Conservation (phyloP, 2,797 vertebrate species). For the Gobionotothen gibberifrons region DNA sequence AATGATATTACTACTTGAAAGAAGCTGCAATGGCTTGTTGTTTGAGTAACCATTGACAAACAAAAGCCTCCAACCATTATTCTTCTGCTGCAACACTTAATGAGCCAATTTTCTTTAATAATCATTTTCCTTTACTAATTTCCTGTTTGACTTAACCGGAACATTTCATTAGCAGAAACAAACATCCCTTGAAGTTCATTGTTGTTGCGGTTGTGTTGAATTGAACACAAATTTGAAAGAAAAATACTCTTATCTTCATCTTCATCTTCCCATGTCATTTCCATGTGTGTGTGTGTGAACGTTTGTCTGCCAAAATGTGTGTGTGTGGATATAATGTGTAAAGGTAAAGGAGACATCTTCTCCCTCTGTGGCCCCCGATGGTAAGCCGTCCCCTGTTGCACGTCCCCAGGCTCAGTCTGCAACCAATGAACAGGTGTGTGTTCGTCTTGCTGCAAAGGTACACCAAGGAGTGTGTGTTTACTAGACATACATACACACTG, state of each 20-base stretch:
- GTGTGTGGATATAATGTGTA: slow-evolving; percentile 51
- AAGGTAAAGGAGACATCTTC: slow-evolving; percentile 74
- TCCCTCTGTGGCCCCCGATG: slow-evolving; percentile 56
- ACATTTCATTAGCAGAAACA: slow-evolving; percentile 40
- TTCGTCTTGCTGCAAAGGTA: slow-evolving; percentile 30
- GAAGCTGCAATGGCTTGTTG: slow-evolving; percentile 38
- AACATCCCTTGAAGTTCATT: slow-evolving; percentile 7
- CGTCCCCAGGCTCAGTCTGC: slow-evolving; percentile 46
- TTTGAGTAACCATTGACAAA: slow-evolving; percentile 44
- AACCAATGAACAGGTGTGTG: slow-evolving; percentile 74
- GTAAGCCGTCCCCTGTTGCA: slow-evolving; percentile 54
- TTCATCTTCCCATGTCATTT: slow-evolving; percentile 38
- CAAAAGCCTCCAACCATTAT: slow-evolving; percentile 40
- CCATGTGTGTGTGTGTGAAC: slow-evolving; percentile 40
- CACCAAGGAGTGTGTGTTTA: slow-evolving; percentile 23
- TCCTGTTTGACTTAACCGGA: slow-evolving; percentile 59
- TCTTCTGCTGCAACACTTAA: slow-evolving; percentile 41
- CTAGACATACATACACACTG: no score
- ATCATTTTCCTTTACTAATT: slow-evolving; percentile 44
- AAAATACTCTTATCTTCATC: slow-evolving; percentile 28
- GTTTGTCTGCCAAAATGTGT: slow-evolving; percentile 39
- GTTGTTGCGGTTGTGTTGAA: slow-evolving; percentile 19
- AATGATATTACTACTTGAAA: slow-evolving; percentile 34
- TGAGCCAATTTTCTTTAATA: slow-evolving; percentile 48
- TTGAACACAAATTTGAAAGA: slow-evolving; percentile 22